Percentiles rank a stretch among this genome's conserved stretches.
phyloP scores from a whole-genome alignment of 2,888 invertebrate genomes.

The Folsomia manolachei region DNA sequence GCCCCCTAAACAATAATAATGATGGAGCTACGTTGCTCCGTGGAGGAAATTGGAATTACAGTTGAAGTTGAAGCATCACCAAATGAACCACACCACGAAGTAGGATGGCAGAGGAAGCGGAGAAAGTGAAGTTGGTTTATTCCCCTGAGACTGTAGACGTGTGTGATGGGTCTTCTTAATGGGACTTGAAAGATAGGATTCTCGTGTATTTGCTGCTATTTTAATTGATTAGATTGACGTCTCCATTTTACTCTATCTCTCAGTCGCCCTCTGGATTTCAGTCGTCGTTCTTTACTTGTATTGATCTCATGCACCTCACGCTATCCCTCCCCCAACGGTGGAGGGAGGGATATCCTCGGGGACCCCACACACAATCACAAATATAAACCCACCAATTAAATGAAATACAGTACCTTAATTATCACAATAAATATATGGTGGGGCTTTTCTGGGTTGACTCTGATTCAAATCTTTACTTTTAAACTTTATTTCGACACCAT shows the following conservation, averaged over 20 bases:
- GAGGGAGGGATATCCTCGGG: too few species aligned
- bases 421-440: too few species aligned
- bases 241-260: too few species aligned
- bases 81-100: too few species aligned
- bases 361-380: background rate
- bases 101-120: conserved; percentile 4
- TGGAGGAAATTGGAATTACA: background rate
- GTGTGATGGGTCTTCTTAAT: conserved; percentile 51
- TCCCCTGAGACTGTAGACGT: conserved; percentile 45
- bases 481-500: too few species aligned
- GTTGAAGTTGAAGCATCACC: too few species aligned
- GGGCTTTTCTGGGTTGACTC: too few species aligned
- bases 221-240: conserved; percentile 52
- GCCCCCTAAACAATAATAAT: background rate
- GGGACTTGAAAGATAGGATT: conserved; percentile 52
- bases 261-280: conserved; percentile 33
- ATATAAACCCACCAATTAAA: too few species aligned
- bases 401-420: too few species aligned
- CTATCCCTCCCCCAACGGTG: background rate
- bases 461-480: too few species aligned
- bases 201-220: conserved; percentile 51
- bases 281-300: conserved; percentile 25
- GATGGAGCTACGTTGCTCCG: background rate
- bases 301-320: conserved; percentile 26
- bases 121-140: conserved; percentile 19